phyloP scores from a whole-genome alignment of 2,797 vertebrate genomes.

The Threskiornis aethiopicus region DNA sequence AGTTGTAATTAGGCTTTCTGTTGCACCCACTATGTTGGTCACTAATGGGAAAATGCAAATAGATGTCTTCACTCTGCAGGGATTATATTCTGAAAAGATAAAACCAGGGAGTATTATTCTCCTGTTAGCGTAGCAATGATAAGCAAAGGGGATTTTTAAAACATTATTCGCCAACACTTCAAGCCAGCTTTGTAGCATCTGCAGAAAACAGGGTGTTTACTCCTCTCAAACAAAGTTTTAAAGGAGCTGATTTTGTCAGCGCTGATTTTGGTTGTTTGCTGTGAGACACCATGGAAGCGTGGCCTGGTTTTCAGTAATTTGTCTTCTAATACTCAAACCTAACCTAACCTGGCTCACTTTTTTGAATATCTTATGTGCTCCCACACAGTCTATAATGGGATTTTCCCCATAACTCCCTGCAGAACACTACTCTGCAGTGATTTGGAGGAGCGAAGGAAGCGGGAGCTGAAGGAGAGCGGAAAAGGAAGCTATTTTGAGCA shows the following conservation, averaged over 20 bases:
- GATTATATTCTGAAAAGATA: neutral
- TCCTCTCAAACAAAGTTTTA: neutral
- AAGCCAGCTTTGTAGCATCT: neutral
- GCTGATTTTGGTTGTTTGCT: neutral
- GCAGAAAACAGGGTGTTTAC: neutral
- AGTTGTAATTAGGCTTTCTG: neutral
- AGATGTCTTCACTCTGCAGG: neutral
- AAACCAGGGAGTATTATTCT: neutral
- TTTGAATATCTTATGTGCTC: constrained; percentile 6
- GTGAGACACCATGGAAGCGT: accelerated
- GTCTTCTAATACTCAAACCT: constrained; percentile 17
- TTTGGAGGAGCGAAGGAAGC: constrained; percentile 8
- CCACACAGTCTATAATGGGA: constrained; percentile 40
- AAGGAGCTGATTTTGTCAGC: neutral
- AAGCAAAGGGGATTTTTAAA: neutral
- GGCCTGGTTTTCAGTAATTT: constrained; percentile 4
- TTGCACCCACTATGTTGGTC: neutral
- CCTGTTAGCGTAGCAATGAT: neutral
- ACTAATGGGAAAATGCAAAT: neutral
- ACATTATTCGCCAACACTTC: neutral
- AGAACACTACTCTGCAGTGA: neutral
- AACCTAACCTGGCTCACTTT: constrained; percentile 31
- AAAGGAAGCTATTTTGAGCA: constrained; percentile 63
- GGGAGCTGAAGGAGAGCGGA: neutral
- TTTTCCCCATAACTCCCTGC: constrained; percentile 36